Conservation (phyloP, 2,113 vertebrate genomes). For the Zootoca vivipara region DNA sequence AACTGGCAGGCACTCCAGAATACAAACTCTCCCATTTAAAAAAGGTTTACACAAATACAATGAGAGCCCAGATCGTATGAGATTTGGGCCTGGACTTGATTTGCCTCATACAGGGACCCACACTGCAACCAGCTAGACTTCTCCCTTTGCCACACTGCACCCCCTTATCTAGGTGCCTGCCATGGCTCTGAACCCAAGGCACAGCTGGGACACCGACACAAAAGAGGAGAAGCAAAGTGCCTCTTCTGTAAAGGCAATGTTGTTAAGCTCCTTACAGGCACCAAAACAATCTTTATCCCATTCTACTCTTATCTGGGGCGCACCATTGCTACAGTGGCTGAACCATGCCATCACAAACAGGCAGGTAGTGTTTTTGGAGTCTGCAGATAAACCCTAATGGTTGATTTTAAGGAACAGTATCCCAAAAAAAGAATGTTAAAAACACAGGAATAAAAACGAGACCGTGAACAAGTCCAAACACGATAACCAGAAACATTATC, state of each 20-base stretch:
- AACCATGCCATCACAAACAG: not conserved
- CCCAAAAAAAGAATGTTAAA: conserved; percentile 66
- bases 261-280: not conserved
- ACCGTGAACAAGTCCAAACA: conserved; percentile 74
- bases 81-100: not conserved
- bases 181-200: not conserved
- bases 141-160: not conserved
- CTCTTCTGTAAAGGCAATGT: not conserved
- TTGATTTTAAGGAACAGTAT: not conserved
- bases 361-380: not conserved
- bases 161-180: not conserved
- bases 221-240: not conserved
- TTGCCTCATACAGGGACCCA: not conserved
- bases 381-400: not conserved
- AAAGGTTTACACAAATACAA: not conserved
- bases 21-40: not conserved
- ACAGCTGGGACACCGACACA: not conserved
- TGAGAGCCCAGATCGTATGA: not conserved
- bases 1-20: not conserved
- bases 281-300: not conserved
- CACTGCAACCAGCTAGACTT: not conserved
- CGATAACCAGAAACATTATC: conserved; percentile 77
- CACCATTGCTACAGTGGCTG: not conserved
- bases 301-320: not conserved
- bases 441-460: conserved; percentile 80